Evolutionary conservation across 2,113 vertebrate genomes (phyloP), one percentile per base, ranked within the genome.

Genomic region (Phalacrocorax aristotelis): DNA sequence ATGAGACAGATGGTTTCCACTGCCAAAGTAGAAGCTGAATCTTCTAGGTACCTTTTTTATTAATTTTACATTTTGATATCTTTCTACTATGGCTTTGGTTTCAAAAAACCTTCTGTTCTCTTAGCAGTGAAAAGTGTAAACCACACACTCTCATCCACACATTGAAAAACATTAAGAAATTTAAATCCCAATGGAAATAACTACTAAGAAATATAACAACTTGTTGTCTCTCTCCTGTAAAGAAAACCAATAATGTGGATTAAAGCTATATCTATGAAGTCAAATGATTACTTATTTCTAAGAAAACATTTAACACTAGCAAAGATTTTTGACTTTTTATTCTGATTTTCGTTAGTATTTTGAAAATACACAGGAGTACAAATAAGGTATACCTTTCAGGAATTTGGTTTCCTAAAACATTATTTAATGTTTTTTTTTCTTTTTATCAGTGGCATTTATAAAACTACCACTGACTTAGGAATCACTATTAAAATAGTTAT

Each of bases 51-150:
- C 25, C 42, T 44, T 84, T 91, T 88, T 91, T n/a, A 89, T 85
- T 89, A 90, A 94, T 96, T 83, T 90, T 90, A 60, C 25, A 65
- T 97, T 97, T 96, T 92, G 14, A 79, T 93, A 6, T 58, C 52
- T 96, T 76, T 93, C 66, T 94, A 12, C 20, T 86, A 22, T 75
- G n/a, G 42, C 49, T 94, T 95, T 88, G 55, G 42, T 86, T 76
- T 76, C 89, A 70, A 89, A 79, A 84, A 80, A 30, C 36, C 21
- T 78, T 25, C 61, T 87, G 21, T 52, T n/a, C 71, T 80, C 29
- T 69, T 83, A 83, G 6, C 12, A 83, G 34, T 83, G 71, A 82
- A 94, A 93, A 38, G 22, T 42, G 36, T 76, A 72, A 94, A 36
- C 19, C 6, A 18, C 0, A 4, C 5, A 29, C 22, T 66, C 32